Evolutionary conservation across 2,113 vertebrate genomes (phyloP), one percentile per base, ranked within the genome.

Genomic region (Xiphophorus hellerii): DNA sequence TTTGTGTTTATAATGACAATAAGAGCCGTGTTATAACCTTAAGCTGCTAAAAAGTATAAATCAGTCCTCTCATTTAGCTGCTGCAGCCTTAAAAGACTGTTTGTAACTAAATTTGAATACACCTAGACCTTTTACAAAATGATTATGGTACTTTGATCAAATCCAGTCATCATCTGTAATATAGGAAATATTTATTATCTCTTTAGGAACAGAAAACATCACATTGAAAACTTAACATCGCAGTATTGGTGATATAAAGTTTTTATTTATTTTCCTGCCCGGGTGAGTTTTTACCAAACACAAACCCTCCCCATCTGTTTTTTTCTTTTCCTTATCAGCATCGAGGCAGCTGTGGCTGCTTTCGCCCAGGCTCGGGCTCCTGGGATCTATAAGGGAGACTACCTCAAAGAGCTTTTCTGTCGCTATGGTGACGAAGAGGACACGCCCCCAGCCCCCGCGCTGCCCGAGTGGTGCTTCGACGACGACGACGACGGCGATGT

Each of bases 371-470:
- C 98, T 75, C 96, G 98, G 77, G 94, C 97, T 62, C 98, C 98
- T 10, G 98, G 98, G 89, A 99, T 99, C 94, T 99, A 99, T 89
- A 99, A 99, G 94, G 96, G 91, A 73, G 98, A 99, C 89, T 99
- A 99, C 93, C 94, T 99, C 91, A 98, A 97, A 92, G 98, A 99
- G 88, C 95, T 99, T 58, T 99, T 97, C 87, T 95, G 96, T 84
- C 97, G 98, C 73, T 99, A 98, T 3, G 97, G 97, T 0, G 97
- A 99, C 29, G 95, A 95, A 84, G 96, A 97, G 77, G 97, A 99
- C 85, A 82, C 96, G 8, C 98, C 98, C 2, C 58, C 95, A 0
- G 95, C 98, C 66, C 98, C 98, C 0, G 71, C 94, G 9, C 94
- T 99, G 39, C 98, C 98, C 0, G 97, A 99, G 35, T 99, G 98